Evolutionary conservation across 2,888 invertebrate species (phyloP), one percentile per base, ranked within the genome.

Genomic region (Drosophila cracens): DNA sequence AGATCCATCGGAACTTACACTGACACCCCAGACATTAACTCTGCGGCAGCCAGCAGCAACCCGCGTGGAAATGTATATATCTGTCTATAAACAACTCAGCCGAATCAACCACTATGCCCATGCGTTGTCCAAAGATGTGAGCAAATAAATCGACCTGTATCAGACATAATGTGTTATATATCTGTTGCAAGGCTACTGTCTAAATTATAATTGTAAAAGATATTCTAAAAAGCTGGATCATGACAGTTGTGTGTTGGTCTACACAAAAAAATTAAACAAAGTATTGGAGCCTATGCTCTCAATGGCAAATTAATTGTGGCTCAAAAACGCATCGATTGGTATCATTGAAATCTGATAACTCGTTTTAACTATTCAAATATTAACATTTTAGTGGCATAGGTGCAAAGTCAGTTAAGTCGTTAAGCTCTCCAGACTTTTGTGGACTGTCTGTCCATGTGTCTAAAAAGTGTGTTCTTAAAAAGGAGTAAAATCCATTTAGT

Each of bases 121-220:
- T 18, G 58, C 21, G 36, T 11, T 53, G 43, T 18, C 52, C 11
- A 68, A 68, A 54, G 49, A 43, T 6, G 8, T 51, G 5, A n/a
- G 43, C 18, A 65, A 74, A 70, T 76, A 70, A 70, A 51, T 31
- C 2, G 33, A n/a, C 11, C 4, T 18, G 25, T 16, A 25, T 25
- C 29, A 49, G 21, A 61, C 25, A 49, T 10, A 16, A 7, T 25
- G 25, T 46, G 25, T 25, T 4, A 46, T 16, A 16, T 46, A 25
- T 43, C 43, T 21, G 38, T 38, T 38, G 18, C 8, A n/a, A 18
- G 38, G 7, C 0, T 3, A 3, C 18, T 18, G 11, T 43, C 43
- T 2, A 21, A 43, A 21, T 43, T 21, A 21, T 10, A 21, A 43
- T 21, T 43, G 21, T 21, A 21, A 21, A 21, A 21, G 21, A 6